Evolutionary conservation across 2,113 vertebrate species (phyloP).

Genomic region (Xiphophorus hellerii): DNA sequence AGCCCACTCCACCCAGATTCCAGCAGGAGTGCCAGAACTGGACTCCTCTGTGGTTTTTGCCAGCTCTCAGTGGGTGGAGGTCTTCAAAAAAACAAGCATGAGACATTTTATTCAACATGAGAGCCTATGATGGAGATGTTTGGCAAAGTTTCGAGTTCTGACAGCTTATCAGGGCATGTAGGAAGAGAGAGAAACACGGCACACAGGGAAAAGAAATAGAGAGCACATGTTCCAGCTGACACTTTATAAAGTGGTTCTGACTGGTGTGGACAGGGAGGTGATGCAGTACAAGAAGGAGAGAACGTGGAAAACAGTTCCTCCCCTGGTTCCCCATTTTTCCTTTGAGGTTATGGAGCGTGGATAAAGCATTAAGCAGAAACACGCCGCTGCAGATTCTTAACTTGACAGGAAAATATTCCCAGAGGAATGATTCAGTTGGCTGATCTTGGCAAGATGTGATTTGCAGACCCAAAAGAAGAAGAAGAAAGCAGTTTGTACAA

Average conservation of each 20-base stretch:
- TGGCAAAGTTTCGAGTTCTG: slow-evolving; percentile 53
- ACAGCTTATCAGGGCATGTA: slow-evolving; percentile 50
- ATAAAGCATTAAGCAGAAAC: slow-evolving; percentile 47
- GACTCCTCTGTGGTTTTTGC: slow-evolving; percentile 3
- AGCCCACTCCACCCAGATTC: background rate
- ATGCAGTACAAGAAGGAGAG: slow-evolving; percentile 41
- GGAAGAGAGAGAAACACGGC: slow-evolving; percentile 22
- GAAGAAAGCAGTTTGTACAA: background rate
- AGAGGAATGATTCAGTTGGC: slow-evolving; percentile 36
- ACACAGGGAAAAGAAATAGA: slow-evolving; percentile 28
- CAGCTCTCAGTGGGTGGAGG: slow-evolving; percentile 29
- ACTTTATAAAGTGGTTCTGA: slow-evolving; percentile 57
- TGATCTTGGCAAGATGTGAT: slow-evolving; percentile 34
- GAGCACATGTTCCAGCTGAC: slow-evolving; percentile 32
- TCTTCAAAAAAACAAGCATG: slow-evolving; percentile 6
- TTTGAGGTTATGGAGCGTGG: slow-evolving; percentile 5
- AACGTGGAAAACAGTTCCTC: slow-evolving; percentile 8
- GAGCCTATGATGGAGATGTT: slow-evolving; percentile 34
- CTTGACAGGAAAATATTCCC: slow-evolving; percentile 46
- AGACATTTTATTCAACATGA: slow-evolving; percentile 22
- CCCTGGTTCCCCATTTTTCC: slow-evolving; percentile 10
- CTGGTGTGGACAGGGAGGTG: slow-evolving; percentile 55
- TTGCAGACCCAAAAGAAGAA: slow-evolving; percentile 24
- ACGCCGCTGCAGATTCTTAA: slow-evolving; percentile 33
- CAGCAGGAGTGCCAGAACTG: background rate